A percentile compares a stretch with the other conserved stretches of the same genome.
phyloP scores from a whole-genome alignment of 2,113 vertebrate species.

The Pelecanoides urinatrix region DNA sequence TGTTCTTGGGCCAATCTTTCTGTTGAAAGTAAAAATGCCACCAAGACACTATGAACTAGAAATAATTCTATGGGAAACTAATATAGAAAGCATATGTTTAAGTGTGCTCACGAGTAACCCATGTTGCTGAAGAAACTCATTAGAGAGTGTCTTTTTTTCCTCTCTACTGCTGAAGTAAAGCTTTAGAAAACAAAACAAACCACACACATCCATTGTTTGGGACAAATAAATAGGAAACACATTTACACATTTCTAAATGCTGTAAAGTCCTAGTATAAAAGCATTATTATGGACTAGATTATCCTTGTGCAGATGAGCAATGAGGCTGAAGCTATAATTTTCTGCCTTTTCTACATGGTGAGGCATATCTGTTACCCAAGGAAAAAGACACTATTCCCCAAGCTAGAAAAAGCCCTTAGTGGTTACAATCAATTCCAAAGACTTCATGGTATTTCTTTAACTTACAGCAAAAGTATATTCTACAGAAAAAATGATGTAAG shows the following conservation, averaged over 20 bases:
- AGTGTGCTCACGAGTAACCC: neutral
- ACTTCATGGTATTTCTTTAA: neutral
- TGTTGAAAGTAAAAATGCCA: constrained; percentile 63
- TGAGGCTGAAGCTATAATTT: neutral
- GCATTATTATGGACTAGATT: neutral
- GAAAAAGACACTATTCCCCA: neutral
- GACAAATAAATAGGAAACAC: neutral
- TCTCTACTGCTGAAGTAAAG: neutral
- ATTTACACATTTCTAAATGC: neutral
- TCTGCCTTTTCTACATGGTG: neutral
- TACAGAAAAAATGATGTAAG: neutral
- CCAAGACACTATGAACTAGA: neutral
- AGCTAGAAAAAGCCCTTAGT: neutral
- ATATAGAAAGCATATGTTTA: neutral
- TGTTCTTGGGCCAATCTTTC: constrained; percentile 90
- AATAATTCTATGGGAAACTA: neutral
- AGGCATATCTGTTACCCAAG: neutral
- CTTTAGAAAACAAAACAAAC: neutral
- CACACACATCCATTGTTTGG: neutral
- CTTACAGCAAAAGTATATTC: neutral
- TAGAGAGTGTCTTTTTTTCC: neutral
- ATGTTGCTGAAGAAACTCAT: neutral
- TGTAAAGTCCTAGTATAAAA: neutral
- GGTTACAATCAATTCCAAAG: neutral
- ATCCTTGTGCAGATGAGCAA: neutral